Evolutionary conservation across 2,888 invertebrate genomes (phyloP).

Genomic region (Andrena praecox): DNA sequence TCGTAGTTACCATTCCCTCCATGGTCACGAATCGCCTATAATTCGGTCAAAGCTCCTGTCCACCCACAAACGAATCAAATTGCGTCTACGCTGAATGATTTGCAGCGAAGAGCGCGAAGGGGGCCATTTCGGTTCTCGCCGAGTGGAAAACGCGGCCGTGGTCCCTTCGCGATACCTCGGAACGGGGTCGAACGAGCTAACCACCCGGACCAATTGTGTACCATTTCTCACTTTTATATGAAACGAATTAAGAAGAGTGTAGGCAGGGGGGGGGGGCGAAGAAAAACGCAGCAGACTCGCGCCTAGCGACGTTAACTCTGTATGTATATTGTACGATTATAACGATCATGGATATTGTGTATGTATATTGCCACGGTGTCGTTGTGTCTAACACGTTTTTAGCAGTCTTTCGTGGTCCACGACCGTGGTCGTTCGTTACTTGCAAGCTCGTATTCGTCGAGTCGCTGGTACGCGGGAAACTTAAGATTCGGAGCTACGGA

Average conservation of each 20-base stretch:
- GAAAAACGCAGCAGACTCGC: slow-evolving; percentile 44
- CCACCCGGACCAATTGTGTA: slow-evolving; percentile 74
- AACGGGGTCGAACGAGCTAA: slow-evolving; percentile 57
- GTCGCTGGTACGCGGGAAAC: background rate
- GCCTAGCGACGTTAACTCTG: slow-evolving; percentile 55
- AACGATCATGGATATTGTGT: slow-evolving; percentile 62
- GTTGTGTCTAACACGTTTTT: slow-evolving; percentile 55
- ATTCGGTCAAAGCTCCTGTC: slow-evolving; percentile 7
- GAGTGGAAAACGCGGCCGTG: slow-evolving; percentile 13
- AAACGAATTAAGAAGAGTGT: slow-evolving; percentile 54
- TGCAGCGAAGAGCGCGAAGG: background rate
- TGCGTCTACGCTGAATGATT: slow-evolving; percentile 14
- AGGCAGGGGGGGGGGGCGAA: slow-evolving; percentile 20
- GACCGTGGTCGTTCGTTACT: slow-evolving; percentile 14
- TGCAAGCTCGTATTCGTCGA: slow-evolving; percentile 15
- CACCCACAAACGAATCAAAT: slow-evolving; percentile 42
- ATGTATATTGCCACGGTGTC: slow-evolving; percentile 61
- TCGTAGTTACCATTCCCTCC: slow-evolving; percentile 24
- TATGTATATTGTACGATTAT: slow-evolving; percentile 59
- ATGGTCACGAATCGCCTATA: slow-evolving; percentile 30
- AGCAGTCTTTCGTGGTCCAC: slow-evolving; percentile 43
- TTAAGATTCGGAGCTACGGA: background rate
- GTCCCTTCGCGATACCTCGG: slow-evolving; percentile 45
- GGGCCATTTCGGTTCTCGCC: background rate
- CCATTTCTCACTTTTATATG: slow-evolving; percentile 81